Percentiles rank a stretch among this genome's conserved stretches.
Conservation (phyloP, 2,797 vertebrate species). For the Aulostomus chinensis region DNA sequence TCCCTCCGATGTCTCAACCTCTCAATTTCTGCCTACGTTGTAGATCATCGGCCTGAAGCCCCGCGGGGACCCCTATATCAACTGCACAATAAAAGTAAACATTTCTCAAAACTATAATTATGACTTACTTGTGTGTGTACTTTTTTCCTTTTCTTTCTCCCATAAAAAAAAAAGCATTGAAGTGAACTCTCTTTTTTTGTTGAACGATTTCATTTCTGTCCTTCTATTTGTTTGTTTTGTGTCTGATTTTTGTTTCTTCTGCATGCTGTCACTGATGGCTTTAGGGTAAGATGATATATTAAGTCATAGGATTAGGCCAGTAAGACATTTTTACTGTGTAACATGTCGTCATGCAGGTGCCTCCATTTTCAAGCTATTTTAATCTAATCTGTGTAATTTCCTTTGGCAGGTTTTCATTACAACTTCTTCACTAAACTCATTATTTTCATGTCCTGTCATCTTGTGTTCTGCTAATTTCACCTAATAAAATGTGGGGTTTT, state of each 20-base stretch:
- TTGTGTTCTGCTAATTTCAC: slow-evolving; percentile 10
- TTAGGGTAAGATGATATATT: slow-evolving; percentile 86
- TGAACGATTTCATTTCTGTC: slow-evolving; percentile 54
- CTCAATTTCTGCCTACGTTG: slow-evolving; percentile 26
- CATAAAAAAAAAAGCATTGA: slow-evolving; percentile 26
- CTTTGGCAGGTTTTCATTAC: slow-evolving; percentile 18
- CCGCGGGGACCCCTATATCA: slow-evolving; percentile 84
- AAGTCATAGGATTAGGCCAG: slow-evolving; percentile 67
- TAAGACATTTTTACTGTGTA: slow-evolving; percentile 42
- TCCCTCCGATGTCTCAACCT: slow-evolving; percentile 7
- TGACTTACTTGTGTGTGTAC: slow-evolving; percentile 34
- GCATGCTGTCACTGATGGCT: slow-evolving; percentile 88
- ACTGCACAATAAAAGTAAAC: slow-evolving; percentile 89
- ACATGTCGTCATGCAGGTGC: slow-evolving; percentile 29
- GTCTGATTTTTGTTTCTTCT: slow-evolving; percentile 75
- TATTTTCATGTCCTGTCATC: slow-evolving; percentile 25
- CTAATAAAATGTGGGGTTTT: background rate
- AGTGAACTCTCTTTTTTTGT: slow-evolving; percentile 58
- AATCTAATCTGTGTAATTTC: slow-evolving; percentile 19
- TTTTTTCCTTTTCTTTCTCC: slow-evolving; percentile 39
- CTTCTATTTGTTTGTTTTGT: slow-evolving; percentile 63
- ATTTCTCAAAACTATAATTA: slow-evolving; percentile 2
- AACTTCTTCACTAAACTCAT: slow-evolving; percentile 32
- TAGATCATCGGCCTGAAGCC: slow-evolving; percentile 95
- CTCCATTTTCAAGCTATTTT: slow-evolving; percentile 41